Evolutionary conservation across 2,888 invertebrate genomes (phyloP).

Genomic region (Stenodema calcarata): DNA sequence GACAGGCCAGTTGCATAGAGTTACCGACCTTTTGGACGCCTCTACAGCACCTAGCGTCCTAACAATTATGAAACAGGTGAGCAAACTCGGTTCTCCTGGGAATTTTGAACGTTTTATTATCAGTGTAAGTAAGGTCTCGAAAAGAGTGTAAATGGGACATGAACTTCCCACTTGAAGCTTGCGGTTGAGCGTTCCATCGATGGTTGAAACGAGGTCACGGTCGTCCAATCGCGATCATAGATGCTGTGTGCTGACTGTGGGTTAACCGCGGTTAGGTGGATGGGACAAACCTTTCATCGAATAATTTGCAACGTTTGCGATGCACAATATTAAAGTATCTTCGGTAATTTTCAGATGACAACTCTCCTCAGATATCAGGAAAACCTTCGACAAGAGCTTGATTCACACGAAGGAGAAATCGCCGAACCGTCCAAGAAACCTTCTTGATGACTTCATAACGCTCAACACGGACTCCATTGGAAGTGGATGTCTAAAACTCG

Average conservation of each 20-base stretch:
- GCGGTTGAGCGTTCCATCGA: too few relatives aligned
- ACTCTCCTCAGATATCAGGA: conserved; percentile 57
- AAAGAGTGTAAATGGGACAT: too few relatives aligned
- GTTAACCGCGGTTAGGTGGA: too few relatives aligned
- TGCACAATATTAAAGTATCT: background rate
- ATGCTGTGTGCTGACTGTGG: too few relatives aligned
- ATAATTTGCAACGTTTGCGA: background rate
- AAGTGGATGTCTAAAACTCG: background rate
- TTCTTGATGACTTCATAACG: background rate
- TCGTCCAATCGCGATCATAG: too few relatives aligned
- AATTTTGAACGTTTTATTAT: too few relatives aligned
- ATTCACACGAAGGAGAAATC: conserved; percentile 29
- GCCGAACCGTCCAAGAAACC: background rate
- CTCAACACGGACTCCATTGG: background rate
- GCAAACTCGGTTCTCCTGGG: too few relatives aligned
- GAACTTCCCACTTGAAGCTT: too few relatives aligned
- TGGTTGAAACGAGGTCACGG: too few relatives aligned
- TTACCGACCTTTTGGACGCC: conserved; percentile 44
- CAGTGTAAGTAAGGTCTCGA: too few relatives aligned
- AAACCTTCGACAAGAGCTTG: conserved; percentile 55
- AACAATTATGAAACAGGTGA: conserved; percentile 46
- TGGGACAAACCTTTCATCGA: too few relatives aligned
- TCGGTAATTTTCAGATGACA: conserved; percentile 55
- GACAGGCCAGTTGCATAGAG: conserved; percentile 29
- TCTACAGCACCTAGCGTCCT: conserved; percentile 15